Evolutionary conservation across 2,113 vertebrate genomes (phyloP), one percentile per base, ranked within the genome.

Genomic region (Pycnonotus jocosus): DNA sequence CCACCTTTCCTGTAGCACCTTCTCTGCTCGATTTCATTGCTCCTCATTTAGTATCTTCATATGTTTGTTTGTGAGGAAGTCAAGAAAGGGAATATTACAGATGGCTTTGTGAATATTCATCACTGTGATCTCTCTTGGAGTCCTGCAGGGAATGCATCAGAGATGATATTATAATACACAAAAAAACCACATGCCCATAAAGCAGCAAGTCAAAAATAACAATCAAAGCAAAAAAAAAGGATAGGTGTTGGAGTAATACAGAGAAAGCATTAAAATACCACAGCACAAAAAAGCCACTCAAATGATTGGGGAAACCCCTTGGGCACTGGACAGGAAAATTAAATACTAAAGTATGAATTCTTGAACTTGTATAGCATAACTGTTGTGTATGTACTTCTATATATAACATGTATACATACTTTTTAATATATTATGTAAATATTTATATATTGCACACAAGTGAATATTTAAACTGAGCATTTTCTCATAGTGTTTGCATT

Each of bases 91-190:
- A 97, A 99, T 98, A 95, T 98, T 98, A 94, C 98, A 97, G 96
- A 99, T 98, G 40, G 99, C 99, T 97, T 99, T 99, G 97, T 99
- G 99, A 96, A 99, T 97, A 86, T 99, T 99, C 98, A 98, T 98
- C 93, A 98, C 97, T 69, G 98, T 99, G 93, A 99, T 98, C 97
- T 99, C 99, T 97, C 98, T 98, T 35, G 99, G 99, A 97, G 98
- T 94, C 97, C 99, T 99, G 97, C 56, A 94, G 84, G 95, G 89
- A 96, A 97, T 64, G 74, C 96, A 93, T 89, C 82, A 94, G 88
- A 95, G 51, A 69, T 86, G 57, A 37, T 78, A 81, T 96, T 88
- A 74, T 15, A 93, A 78, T 62, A 92, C 56, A 71, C 5, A 89
- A 86, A 71, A 66, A 76, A 72, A 16, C 16, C 64, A 86, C 1